Conservation (phyloP, 2,113 vertebrate species). For the Psilopsiagon aymara region DNA sequence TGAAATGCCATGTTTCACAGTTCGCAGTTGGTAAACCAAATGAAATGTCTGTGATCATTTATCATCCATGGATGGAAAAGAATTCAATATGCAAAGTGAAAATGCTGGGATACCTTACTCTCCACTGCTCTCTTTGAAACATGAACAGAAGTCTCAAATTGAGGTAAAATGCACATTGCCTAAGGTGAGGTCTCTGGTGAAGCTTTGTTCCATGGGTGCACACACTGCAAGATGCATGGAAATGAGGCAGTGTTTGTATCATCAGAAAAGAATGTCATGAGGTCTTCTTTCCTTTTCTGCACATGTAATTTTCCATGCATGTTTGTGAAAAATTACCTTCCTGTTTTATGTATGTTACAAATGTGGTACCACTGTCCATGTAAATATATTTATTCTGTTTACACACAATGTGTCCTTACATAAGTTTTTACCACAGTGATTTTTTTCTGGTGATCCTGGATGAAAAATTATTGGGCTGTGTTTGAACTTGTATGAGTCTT, state of each 20-base stretch:
- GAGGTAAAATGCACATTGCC: neutral
- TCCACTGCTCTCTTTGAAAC: neutral
- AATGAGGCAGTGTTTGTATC: neutral
- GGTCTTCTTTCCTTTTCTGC: neutral
- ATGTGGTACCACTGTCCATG: neutral
- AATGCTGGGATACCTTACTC: neutral
- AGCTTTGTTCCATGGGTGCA: neutral
- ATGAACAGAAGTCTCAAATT: neutral
- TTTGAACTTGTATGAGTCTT: neutral
- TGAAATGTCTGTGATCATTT: neutral
- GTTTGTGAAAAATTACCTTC: neutral
- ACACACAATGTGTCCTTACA: neutral
- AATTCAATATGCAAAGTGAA: neutral
- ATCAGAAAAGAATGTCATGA: neutral
- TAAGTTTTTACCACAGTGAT: neutral
- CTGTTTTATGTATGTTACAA: neutral
- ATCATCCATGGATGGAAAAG: neutral
- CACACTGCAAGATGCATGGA: neutral
- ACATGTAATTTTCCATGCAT: neutral
- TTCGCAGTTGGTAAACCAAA: neutral
- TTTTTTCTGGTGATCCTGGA: neutral
- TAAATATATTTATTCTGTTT: neutral
- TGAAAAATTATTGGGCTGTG: neutral
- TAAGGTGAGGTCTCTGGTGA: neutral
- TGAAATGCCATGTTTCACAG: neutral